A percentile compares a stretch with the other conserved stretches of the same genome.
Evolutionary conservation across 2,888 invertebrate species (phyloP).

Genomic region (Romanomermis culicivorax): DNA sequence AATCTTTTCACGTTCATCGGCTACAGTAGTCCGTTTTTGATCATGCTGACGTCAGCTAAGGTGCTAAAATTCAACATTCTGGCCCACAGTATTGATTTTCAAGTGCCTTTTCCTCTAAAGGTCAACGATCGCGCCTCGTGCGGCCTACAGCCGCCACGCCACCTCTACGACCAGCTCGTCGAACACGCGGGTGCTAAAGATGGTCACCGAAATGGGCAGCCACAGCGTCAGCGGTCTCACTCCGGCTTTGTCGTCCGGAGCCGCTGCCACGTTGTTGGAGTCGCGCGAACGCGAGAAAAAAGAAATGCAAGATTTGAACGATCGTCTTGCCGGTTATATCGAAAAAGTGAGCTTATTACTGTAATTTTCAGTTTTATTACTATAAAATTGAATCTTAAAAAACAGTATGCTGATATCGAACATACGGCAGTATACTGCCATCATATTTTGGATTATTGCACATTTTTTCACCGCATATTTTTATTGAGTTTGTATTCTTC

Average conservation of each 20-base stretch:
- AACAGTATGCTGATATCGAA: no score
- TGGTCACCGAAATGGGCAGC: conserved; percentile 24
- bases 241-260: conserved; percentile 21
- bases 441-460: no score
- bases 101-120: not conserved
- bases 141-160: conserved; percentile 4
- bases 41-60: no score
- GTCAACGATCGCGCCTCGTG: conserved; percentile 3
- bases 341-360: conserved; percentile 7
- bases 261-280: conserved; percentile 30
- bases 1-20: no score
- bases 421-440: no score
- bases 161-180: not conserved
- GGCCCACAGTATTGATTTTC: no score
- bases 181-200: conserved; percentile 10
- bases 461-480: no score
- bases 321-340: conserved; percentile 34
- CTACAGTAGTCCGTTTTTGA: no score
- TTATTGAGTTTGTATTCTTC: no score
- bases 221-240: conserved; percentile 16
- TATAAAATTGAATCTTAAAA: no score
- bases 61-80: no score
- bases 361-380: not conserved
- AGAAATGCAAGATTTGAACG: conserved; percentile 36
- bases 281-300: conserved; percentile 35